Base-by-base conservation (phyloP, 2,797 vertebrate genomes). In the Bovichtus diacanthus region DNA sequence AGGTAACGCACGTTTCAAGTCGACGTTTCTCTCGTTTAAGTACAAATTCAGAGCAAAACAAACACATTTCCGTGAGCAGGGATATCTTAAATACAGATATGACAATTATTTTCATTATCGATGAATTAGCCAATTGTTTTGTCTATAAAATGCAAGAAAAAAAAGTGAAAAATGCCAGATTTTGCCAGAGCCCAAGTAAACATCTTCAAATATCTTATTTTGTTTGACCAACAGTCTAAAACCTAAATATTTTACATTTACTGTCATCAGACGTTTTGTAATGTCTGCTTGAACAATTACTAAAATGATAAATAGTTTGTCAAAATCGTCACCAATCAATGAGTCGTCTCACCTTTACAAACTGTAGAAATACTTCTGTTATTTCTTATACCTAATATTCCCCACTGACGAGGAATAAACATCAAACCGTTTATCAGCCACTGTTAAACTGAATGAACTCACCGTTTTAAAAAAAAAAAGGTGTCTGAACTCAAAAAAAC, bases 1-100 rank as follows among this genome's bases (percentile, higher is more conserved):
- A 99, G 97, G 98, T 99, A 88, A 70, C 0, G 93, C 95, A 34
- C 0, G 0, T 15, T 44, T 19, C 11, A 6, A 27, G 21, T 1
- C 18, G 18, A 13, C 2, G 2, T 43, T 34, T 31, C n/a, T 39
- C 4, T 43, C 15, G 54, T 49, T 7, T 0, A 18, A 23, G 25
- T 21, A 34, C 3, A 47, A 54, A 47, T 46, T 34, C 46, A 66
- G 62, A 41, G 53, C n/a, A n/a, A n/a, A n/a, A n/a, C n/a, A n/a
- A n/a, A n/a, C n/a, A n/a, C n/a, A n/a, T n/a, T n/a, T n/a, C n/a
- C n/a, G n/a, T n/a, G n/a, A n/a, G 46, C 46, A 38, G 13, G 4
- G 16, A 31, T 38, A 27, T 27, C 27, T 27, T 27, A 27, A 27
- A 27, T 27, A 27, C 27, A 27, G 34, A 31, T 31, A 34, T 34